These are phyloP conservation scores for Ctenodactylus gundi DNA, from an alignment of 2,113 vertebrate genomes.

Conservation along the genomic window DNA sequence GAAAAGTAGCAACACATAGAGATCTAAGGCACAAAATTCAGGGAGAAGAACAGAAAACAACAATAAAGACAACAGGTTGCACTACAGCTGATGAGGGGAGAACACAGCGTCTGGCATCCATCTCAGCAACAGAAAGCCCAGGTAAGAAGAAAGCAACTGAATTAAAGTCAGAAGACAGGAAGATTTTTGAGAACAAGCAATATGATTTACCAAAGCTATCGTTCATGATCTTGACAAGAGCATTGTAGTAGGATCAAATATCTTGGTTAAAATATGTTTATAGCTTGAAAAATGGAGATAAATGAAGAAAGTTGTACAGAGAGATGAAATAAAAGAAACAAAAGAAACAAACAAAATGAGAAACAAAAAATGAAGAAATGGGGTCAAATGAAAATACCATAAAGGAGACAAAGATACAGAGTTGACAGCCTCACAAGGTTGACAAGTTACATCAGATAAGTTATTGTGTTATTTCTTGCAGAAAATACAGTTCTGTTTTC, in stretches of 20 bases:
- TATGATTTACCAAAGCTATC: not conserved
- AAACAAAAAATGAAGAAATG: not conserved
- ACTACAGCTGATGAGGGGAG: not conserved
- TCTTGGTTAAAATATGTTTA: not conserved
- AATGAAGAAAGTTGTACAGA: not conserved
- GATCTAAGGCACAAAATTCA: not conserved
- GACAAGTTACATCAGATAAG: not conserved
- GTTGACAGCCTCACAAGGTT: not conserved
- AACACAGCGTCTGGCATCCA: not conserved
- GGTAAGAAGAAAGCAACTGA: not conserved
- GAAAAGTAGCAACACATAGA: not conserved
- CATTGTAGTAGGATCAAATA: not conserved
- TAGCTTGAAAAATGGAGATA: not conserved
- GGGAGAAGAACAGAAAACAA: not conserved
- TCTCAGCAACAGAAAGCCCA: not conserved
- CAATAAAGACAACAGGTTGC: not conserved
- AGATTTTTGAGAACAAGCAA: not conserved
- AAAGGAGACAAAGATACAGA: not conserved
- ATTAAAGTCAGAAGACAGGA: not conserved
- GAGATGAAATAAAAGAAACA: no score
- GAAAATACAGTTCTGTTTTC: not conserved
- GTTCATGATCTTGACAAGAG: not conserved
- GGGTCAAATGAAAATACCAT: not conserved
- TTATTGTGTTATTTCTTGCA: not conserved
- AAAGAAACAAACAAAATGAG: not conserved